These are phyloP conservation scores for Stylophora pistillata DNA, from an alignment of 64 coral and sea anemone species.

Conservation along the genomic window DNA sequence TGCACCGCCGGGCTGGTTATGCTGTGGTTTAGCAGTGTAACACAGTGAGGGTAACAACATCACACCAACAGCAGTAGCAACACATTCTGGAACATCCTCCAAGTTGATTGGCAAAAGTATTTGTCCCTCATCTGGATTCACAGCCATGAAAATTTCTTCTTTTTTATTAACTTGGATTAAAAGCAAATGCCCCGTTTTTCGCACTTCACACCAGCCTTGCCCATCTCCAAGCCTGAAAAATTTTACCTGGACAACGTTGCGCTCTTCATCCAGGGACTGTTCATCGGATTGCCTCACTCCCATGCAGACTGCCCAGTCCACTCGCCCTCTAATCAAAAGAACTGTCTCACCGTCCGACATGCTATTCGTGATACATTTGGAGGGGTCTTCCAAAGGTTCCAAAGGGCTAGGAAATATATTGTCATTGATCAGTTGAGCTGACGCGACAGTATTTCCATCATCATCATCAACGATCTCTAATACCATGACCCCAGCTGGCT, in stretches of 20 bases:
- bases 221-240: conserved; percentile 13
- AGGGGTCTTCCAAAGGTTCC: conserved; percentile 16
- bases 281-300: not conserved
- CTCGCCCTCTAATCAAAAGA: not conserved
- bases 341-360: conserved; percentile 1
- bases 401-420: not conserved
- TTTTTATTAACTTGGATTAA: conserved; percentile 29
- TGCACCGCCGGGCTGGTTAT: not conserved
- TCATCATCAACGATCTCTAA: conserved; percentile 2
- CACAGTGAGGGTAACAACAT: conserved; percentile 18
- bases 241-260: conserved; percentile 3
- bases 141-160: conserved; percentile 4
- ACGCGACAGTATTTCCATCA: not conserved
- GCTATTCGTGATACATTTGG: not conserved
- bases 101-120: conserved; percentile 3
- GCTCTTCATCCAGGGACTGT: conserved; percentile 17
- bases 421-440: not conserved
- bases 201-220: conserved; percentile 26
- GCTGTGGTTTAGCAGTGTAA: not conserved
- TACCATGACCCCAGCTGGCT: conserved; percentile 11
- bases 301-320: conserved; percentile 14
- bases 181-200: conserved; percentile 21
- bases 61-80: not conserved
- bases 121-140: conserved; percentile 21
- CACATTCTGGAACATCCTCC: not conserved